Conservation (phyloP, 2,888 invertebrate genomes). For the Drosophila paranaensis region DNA sequence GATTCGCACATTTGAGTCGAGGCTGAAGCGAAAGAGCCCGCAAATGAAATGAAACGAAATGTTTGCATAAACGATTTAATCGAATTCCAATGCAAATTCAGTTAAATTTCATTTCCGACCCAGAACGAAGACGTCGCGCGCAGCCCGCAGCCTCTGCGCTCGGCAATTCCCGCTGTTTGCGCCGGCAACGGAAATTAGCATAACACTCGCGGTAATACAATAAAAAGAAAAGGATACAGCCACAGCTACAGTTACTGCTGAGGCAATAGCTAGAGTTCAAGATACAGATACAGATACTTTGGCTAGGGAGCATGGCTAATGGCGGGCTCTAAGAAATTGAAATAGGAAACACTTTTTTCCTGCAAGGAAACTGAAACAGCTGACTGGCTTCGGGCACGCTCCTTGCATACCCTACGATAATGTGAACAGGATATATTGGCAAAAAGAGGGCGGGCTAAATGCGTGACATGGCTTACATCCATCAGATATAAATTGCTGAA, state of each 20-base stretch:
- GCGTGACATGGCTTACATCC: constrained; percentile 1
- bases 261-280: constrained; percentile 29
- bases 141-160: constrained; percentile 36
- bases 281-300: constrained; percentile 44
- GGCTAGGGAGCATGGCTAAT: constrained; percentile 6
- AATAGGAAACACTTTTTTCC: constrained; percentile 69
- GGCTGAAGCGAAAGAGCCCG: constrained; percentile 66
- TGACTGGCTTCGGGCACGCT: constrained; percentile 16
- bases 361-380: constrained; percentile 36
- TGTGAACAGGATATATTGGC: constrained; percentile 22
- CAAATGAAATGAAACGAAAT: constrained; percentile 81
- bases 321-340: constrained; percentile 63
- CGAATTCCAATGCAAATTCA: constrained; percentile 84
- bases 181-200: constrained; percentile 80
- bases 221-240: constrained; percentile 74
- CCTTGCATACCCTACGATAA: constrained; percentile 14
- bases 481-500: not conserved
- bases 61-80: constrained; percentile 84
- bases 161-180: constrained; percentile 36
- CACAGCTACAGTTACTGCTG: constrained; percentile 35
- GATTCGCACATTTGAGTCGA: constrained; percentile 66
- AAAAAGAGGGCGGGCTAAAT: not conserved
- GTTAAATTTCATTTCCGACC: constrained; percentile 83
- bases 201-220: constrained; percentile 82
- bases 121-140: constrained; percentile 15